Conservation (phyloP, 1,140 invertebrate species). For the Agrypnia vestita region DNA sequence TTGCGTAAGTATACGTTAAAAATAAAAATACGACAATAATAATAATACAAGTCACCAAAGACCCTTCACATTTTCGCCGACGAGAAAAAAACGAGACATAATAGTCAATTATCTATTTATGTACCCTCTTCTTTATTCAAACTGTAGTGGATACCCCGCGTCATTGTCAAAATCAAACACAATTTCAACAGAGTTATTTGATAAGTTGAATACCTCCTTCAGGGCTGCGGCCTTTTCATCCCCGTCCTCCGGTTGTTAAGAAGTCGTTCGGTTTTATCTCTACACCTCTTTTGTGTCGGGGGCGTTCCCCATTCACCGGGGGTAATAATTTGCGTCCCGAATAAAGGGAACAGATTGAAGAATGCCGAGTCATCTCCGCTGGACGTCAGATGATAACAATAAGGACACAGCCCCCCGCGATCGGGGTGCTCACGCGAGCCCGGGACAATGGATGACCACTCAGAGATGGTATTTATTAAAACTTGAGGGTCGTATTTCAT, state of each 20-base stretch:
- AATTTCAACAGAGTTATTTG: not conserved
- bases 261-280: conserved; percentile 42
- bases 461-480: conserved; percentile 39
- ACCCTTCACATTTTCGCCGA: too few relatives aligned
- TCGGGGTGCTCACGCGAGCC: too few relatives aligned
- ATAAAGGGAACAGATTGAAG: conserved; percentile 46
- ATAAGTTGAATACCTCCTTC: not conserved
- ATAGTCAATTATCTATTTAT: too few relatives aligned
- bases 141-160: too few relatives aligned
- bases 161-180: too few relatives aligned
- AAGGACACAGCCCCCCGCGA: not conserved
- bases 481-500: not conserved
- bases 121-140: too few relatives aligned
- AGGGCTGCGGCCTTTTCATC: not conserved
- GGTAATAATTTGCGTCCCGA: conserved; percentile 43
- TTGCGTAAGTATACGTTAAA: too few relatives aligned
- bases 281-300: conserved; percentile 45
- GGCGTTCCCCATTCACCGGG: conserved; percentile 16
- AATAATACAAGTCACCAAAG: too few relatives aligned
- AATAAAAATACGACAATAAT: too few relatives aligned
- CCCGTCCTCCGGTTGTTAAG: conserved; percentile 4
- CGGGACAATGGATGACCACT: conserved; percentile 29
- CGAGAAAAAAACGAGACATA: too few relatives aligned
- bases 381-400: conserved; percentile 25
- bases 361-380: conserved; percentile 30